Conservation (phyloP, 2,113 vertebrate genomes). For the Mus musculus region DNA sequence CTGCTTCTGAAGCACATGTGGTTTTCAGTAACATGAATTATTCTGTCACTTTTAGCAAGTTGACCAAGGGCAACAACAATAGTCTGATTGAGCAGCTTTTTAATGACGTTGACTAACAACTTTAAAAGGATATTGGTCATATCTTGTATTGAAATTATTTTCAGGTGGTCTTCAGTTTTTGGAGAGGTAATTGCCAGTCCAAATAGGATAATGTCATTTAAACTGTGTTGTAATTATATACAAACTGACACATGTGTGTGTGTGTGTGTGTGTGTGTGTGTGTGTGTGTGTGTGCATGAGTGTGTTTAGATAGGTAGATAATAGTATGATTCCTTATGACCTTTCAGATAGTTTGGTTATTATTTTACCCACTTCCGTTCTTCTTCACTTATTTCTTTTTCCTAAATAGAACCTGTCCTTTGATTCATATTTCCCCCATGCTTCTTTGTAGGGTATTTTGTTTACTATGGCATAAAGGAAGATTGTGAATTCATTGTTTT, state of each 20-base stretch:
- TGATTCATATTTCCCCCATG: neutral
- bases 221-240: neutral
- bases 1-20: neutral
- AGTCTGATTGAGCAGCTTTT: neutral
- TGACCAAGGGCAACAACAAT: neutral
- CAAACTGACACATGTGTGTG: neutral
- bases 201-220: neutral
- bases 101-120: neutral
- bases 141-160: neutral
- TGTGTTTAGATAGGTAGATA: neutral
- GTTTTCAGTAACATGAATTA: neutral
- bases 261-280: no score
- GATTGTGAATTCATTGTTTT: neutral
- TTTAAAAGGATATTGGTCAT: neutral
- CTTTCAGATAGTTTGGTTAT: neutral
- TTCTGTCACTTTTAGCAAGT: neutral
- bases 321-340: neutral
- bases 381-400: neutral
- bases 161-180: neutral
- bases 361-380: neutral
- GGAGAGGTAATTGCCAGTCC: neutral
- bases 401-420: neutral
- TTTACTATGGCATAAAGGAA: neutral
- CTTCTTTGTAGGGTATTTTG: neutral
- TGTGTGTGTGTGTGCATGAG: no score